Evolutionary conservation across 2,888 invertebrate species (phyloP).

Genomic region (Fragum fragum): DNA sequence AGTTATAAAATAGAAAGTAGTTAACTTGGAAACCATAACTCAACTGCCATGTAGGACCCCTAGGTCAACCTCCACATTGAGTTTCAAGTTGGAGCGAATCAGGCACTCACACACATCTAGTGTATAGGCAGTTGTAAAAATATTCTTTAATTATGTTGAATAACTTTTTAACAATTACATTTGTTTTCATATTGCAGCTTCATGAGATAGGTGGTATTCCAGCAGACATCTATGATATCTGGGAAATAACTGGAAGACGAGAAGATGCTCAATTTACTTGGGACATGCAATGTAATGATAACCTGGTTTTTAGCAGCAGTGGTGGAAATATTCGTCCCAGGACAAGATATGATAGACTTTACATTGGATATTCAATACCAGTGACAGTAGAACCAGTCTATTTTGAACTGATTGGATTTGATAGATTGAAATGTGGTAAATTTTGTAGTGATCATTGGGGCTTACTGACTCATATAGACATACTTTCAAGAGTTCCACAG

Average conservation of each 20-base stretch:
- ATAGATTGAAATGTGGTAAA: constrained; percentile 87
- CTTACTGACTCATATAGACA: constrained; percentile 85
- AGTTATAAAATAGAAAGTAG: too few relatives aligned
- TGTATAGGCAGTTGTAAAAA: too few relatives aligned
- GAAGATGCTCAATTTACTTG: constrained; percentile 88
- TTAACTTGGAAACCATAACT: too few relatives aligned
- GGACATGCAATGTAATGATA: constrained; percentile 89
- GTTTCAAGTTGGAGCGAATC: too few relatives aligned
- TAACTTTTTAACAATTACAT: too few relatives aligned
- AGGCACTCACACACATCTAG: too few relatives aligned
- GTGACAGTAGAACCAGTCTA: constrained; percentile 85
- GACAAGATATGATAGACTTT: constrained; percentile 89
- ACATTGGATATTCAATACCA: constrained; percentile 83
- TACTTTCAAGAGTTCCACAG: constrained; percentile 63
- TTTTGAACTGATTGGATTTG: constrained; percentile 89
- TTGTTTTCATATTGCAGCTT: constrained; percentile 75
- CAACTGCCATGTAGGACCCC: too few relatives aligned
- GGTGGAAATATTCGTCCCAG: constrained; percentile 85
- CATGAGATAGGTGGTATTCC: constrained; percentile 86
- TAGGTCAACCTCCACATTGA: too few relatives aligned
- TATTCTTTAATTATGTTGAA: too few relatives aligned
- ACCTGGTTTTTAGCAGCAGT: constrained; percentile 85
- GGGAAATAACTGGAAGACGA: constrained; percentile 88
- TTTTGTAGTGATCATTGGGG: constrained; percentile 90
- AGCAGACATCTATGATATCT: constrained; percentile 87